Base-by-base conservation (phyloP, 1,140 invertebrate species). In the Rhagoletis pomonella region DNA sequence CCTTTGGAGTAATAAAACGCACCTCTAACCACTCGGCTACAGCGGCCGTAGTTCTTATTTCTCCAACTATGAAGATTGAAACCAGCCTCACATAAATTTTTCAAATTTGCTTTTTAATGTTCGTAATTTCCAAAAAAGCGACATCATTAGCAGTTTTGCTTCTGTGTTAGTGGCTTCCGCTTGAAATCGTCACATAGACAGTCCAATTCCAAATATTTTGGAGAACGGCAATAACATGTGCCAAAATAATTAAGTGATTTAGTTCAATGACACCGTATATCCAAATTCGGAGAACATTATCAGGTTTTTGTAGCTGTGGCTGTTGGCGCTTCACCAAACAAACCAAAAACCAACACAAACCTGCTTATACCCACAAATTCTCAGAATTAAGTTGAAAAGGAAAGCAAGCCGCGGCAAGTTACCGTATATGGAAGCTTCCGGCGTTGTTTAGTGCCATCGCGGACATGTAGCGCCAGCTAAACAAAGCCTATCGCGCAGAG, bases 361-460 rank as follows among this genome's bases (percentile, higher is more conserved):
- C 47, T 55, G 47, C 12, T 12, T 81, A 50, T n/a, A 42, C 7
- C 1, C n/a, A 55, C 19, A 50, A 50, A 19, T 81, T n/a, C 73
- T 42, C n/a, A 5, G 44, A 19, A 55, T 47, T 50, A 9, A 81
- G 47, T 47, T 81, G 73, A 81, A 81, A 81, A 81, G 73, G 73
- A 81, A 81, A 81, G 47, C 69, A 50, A 81, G 47, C 73, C 7
- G 19, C 47, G 73, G 3, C 73, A 81, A 81, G 50, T 81, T 81
- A 47, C 73, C 73, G 73, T 55, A 81, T 47, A 81, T 12, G 73
- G 73, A 81, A 81, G 73, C 55, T 81, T 81, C 73, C 73, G 73
- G 67, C 42, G 42, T 17, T 44, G 42, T 44, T 19, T 44, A 42
- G 73, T 81, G 73, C 55, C 73, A 81, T 81, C 44, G 47, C 47